These are phyloP conservation scores for Tiliqua scincoides DNA, from an alignment of 2,113 vertebrate species.

Conservation along the genomic window DNA sequence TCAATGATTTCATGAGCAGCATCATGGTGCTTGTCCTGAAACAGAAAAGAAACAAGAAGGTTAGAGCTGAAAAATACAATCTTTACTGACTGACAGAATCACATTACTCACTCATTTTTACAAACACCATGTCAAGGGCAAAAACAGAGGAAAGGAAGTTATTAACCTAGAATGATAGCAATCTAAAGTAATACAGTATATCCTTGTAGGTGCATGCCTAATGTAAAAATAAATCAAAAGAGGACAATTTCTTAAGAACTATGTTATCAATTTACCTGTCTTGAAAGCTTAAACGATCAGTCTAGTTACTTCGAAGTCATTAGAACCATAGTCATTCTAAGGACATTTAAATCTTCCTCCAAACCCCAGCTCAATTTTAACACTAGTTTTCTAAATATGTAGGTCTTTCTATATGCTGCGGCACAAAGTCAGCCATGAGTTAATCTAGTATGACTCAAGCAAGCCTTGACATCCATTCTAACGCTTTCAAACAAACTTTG, in stretches of 20 bases:
- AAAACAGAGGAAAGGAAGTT: not conserved
- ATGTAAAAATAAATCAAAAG: too few species aligned
- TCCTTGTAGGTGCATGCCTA: not conserved
- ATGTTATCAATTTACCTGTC: not conserved
- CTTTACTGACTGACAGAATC: not conserved
- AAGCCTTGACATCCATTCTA: not conserved
- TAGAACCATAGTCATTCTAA: too few species aligned
- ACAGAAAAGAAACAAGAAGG: slow-evolving; percentile 27
- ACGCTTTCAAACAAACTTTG: not conserved
- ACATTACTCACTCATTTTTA: not conserved
- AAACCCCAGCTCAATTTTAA: not conserved
- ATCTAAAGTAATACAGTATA: not conserved
- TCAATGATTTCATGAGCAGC: slow-evolving; percentile 99
- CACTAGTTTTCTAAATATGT: not conserved
- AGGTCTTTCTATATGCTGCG: too few species aligned
- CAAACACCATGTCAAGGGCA: not conserved
- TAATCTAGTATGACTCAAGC: too few species aligned
- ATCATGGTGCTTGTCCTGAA: slow-evolving; percentile 99
- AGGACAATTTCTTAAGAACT: too few species aligned
- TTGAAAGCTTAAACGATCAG: not conserved
- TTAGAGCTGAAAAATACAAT: not conserved
- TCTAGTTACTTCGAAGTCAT: not conserved
- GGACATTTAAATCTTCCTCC: not conserved
- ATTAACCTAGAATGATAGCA: not conserved
- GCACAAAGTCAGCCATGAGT: too few species aligned